Percentiles rank a stretch among this genome's conserved stretches.
These are phyloP conservation scores for Caenorhabditis becei DNA, from an alignment of 2,888 invertebrate genomes.

Conservation along the genomic window DNA sequence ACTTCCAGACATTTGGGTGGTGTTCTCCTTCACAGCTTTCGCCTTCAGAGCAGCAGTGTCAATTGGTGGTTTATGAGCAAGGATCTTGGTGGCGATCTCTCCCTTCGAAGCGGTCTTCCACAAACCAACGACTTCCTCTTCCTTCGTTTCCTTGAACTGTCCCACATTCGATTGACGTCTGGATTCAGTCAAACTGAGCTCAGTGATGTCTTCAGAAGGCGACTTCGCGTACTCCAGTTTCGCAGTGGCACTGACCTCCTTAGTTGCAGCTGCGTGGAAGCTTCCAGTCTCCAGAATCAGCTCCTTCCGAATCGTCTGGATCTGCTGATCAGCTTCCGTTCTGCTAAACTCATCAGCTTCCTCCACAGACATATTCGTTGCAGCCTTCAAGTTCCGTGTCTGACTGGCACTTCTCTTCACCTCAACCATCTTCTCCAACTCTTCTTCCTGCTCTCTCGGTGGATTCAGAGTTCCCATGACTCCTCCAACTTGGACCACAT, in stretches of 20 bases:
- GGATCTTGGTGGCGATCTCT: conserved; percentile 29
- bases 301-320: conserved; percentile 26
- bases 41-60: conserved; percentile 39
- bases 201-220: conserved; percentile 41
- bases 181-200: conserved; percentile 43
- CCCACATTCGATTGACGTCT: conserved; percentile 42
- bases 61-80: conserved; percentile 41
- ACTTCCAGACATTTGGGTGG: conserved; percentile 27
- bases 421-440: conserved; percentile 23
- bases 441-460: conserved; percentile 51
- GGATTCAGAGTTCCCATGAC: conserved; percentile 41
- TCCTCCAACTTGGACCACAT: conserved; percentile 37
- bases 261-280: conserved; percentile 20
- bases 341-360: conserved; percentile 45
- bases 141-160: conserved; percentile 45
- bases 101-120: conserved; percentile 45
- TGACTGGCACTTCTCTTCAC: conserved; percentile 39
- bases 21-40: conserved; percentile 33
- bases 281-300: conserved; percentile 26
- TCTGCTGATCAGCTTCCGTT: conserved; percentile 43
- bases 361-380: conserved; percentile 19
- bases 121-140: conserved; percentile 50
- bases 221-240: conserved; percentile 43
- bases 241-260: conserved; percentile 30
- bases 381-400: conserved; percentile 29